These are phyloP conservation scores for Tor tambroides DNA, from an alignment of 2,113 vertebrate species.

Conservation along the genomic window DNA sequence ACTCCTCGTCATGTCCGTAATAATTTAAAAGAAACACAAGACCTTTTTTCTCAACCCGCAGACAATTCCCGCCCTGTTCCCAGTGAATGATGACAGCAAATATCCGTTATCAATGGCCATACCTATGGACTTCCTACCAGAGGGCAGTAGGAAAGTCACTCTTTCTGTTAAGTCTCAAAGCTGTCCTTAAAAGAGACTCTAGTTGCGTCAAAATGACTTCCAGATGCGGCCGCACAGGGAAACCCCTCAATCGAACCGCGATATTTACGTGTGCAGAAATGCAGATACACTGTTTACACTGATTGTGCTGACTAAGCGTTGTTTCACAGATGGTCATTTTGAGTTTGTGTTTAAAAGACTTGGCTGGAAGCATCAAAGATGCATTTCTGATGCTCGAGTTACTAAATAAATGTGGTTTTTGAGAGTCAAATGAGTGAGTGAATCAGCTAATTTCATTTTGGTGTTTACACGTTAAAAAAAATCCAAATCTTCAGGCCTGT, in stretches of 20 bases:
- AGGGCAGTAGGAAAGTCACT: background rate
- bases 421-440: background rate
- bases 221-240: constrained; percentile 36
- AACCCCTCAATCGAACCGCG: constrained; percentile 15
- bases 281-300: background rate
- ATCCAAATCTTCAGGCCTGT: background rate
- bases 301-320: background rate
- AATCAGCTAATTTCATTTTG: background rate
- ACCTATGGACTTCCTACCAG: constrained; percentile 4
- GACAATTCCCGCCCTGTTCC: constrained; percentile 41
- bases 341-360: background rate
- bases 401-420: background rate
- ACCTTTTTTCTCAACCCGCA: constrained; percentile 20
- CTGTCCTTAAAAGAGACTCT: background rate
- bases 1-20: background rate
- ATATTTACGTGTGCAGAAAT: constrained; percentile 28
- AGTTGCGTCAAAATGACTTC: constrained; percentile 36
- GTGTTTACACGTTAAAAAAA: background rate
- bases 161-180: background rate
- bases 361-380: background rate
- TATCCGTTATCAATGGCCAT: background rate
- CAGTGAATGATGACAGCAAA: background rate
- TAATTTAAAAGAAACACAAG: constrained; percentile 17
- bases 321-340: background rate
- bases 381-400: background rate